Conservation (phyloP, 1,140 invertebrate genomes). For the Cotesia typhae region DNA sequence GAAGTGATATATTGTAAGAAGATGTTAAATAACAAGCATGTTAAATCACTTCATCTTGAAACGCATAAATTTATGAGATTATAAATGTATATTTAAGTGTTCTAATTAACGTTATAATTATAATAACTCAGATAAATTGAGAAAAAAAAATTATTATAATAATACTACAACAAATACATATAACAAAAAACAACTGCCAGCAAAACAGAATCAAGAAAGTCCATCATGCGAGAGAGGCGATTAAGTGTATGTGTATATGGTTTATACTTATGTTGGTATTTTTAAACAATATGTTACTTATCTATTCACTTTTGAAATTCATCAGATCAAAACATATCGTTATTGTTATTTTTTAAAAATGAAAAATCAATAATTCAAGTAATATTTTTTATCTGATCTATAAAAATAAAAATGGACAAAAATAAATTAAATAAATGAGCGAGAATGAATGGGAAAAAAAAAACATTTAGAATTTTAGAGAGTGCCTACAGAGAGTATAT, state of each 20-base stretch:
- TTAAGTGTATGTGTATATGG: not conserved
- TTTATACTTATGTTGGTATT: not conserved
- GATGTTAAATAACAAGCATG: no score
- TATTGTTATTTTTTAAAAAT: not conserved
- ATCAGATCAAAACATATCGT: slow-evolving; percentile 4
- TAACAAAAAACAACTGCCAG: not conserved
- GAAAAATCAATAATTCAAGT: not conserved
- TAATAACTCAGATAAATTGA: no score
- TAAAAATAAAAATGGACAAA: not conserved
- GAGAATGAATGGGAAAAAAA: not conserved
- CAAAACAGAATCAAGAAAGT: not conserved
- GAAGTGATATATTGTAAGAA: no score
- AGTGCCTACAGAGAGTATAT: no score
- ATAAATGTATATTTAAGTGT: no score
- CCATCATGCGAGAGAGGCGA: not conserved
- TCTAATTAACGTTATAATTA: no score
- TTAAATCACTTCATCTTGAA: no score
- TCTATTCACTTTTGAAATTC: not conserved
- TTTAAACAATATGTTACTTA: not conserved
- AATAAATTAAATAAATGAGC: not conserved
- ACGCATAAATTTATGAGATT: no score
- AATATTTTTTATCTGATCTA: slow-evolving; percentile 8
- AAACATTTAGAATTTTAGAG: not conserved
- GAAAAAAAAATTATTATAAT: no score
- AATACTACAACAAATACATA: no score